Evolutionary conservation across 2,797 vertebrate genomes (phyloP).

Genomic region (Echeneis naucrates): DNA sequence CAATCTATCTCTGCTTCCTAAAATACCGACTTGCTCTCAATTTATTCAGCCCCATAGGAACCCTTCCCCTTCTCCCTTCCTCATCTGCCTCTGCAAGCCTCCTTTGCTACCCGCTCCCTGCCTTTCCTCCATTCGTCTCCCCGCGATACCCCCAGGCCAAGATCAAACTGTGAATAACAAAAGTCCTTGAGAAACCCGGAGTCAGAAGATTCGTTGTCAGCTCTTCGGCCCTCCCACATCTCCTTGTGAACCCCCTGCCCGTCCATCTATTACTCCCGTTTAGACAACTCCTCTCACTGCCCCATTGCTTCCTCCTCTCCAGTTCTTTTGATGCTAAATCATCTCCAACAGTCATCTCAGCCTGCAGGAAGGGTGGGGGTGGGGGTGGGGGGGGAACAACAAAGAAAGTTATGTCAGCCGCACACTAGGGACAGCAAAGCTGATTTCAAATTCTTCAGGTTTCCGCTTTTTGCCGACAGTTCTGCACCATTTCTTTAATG

Average conservation of each 20-base stretch:
- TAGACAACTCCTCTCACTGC: constrained; percentile 46
- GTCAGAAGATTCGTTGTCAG: constrained; percentile 66
- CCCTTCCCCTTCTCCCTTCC: not conserved
- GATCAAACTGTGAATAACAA: constrained; percentile 73
- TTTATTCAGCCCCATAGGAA: constrained; percentile 29
- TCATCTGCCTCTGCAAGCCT: not conserved
- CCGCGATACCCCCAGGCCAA: constrained; percentile 32
- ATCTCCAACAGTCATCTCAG: constrained; percentile 53
- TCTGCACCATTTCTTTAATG: constrained; percentile 1
- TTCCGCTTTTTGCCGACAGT: not conserved
- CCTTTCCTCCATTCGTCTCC: constrained; percentile 24
- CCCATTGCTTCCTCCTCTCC: constrained; percentile 45
- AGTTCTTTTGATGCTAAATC: constrained; percentile 61
- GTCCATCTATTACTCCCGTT: constrained; percentile 71
- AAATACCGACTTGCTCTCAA: constrained; percentile 36
- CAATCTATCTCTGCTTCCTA: constrained; percentile 57
- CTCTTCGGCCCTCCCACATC: constrained; percentile 45
- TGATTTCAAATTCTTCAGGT: constrained; percentile 11
- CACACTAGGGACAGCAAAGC: not conserved
- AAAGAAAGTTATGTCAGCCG: constrained; percentile 7
- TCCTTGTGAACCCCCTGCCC: constrained; percentile 57
- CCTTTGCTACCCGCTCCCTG: constrained; percentile 2
- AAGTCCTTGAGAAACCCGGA: constrained; percentile 80
- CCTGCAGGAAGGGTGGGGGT: constrained; percentile 37
- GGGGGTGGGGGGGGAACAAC: not conserved